Base-by-base conservation (phyloP, 2,113 vertebrate genomes). In the Pluvianellus socialis region DNA sequence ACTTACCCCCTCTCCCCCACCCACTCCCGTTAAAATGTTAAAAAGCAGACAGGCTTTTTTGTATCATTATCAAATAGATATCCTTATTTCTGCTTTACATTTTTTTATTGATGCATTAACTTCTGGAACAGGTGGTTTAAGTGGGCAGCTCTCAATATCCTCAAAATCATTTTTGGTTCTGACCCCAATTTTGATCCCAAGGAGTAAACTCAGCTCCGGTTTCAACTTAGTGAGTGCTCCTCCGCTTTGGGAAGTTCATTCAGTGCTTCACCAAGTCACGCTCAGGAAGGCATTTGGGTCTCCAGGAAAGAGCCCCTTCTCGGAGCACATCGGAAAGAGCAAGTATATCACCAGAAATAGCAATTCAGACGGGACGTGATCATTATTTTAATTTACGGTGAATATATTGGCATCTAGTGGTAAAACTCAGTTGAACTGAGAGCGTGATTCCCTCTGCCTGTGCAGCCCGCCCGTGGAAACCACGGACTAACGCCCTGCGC, bases 121-220 rank as follows among this genome's bases (percentile, higher is more conserved):
- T 77, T 55, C 50, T 24, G 17, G 16, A 82, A 27, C 96, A 96
- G 92, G 92, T 96, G 88, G 66, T 81, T 85, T 79, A 72, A 91
- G 94, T 32, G 80, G 65, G 83, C 44, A 75, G 86, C 58, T 75
- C 95, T 79, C 92, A 72, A 73, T 42, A 87, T 14, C 62, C 80
- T 49, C 76, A 49, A 1, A 23, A 66, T 22, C 40, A 68, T 65
- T 68, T 17, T 24, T 38, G 40, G 52, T 72, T 87, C 83, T 66
- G 85, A 44, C 21, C 49, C 33, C 32, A 49, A 9, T 42, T 52
- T 53, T 70, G 75, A 70, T 38, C 40, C 56, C 47, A 59, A 0
- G 2, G 42, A 61, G 33, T 1, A 5, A 72, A 30, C 47, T 47
- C 49, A 67, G 61, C 66, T 90, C 63, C 3, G 5, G n/a, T 24